phyloP scores from a whole-genome alignment of 2,113 vertebrate genomes.

The Crypturellus undulatus region DNA sequence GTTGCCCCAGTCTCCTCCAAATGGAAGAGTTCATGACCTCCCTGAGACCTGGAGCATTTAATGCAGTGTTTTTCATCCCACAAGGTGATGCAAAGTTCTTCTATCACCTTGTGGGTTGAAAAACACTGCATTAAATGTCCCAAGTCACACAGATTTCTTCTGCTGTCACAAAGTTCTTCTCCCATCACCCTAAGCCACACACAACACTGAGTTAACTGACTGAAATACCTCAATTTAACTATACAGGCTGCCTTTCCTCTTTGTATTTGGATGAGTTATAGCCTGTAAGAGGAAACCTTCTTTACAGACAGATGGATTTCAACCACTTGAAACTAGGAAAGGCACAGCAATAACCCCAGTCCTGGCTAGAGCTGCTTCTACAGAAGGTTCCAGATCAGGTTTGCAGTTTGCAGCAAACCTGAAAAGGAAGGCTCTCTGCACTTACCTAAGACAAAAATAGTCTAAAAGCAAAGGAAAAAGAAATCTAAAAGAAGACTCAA shows the following conservation, averaged over 20 bases:
- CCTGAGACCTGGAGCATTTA: not conserved
- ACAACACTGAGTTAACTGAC: not conserved
- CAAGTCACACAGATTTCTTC: not conserved
- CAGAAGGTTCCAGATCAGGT: not conserved
- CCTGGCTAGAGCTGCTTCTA: not conserved
- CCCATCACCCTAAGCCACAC: not conserved
- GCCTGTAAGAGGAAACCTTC: not conserved
- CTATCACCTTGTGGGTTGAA: not conserved
- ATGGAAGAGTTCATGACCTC: not conserved
- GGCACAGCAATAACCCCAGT: not conserved
- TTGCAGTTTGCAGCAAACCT: not conserved
- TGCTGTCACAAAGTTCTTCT: not conserved
- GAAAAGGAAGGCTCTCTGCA: not conserved
- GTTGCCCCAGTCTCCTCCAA: not conserved
- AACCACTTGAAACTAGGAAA: not conserved
- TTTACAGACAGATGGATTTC: not conserved
- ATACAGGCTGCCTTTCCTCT: not conserved
- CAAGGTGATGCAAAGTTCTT: not conserved
- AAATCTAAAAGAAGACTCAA: not conserved
- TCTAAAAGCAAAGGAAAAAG: not conserved
- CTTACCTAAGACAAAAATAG: not conserved
- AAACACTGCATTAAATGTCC: not conserved
- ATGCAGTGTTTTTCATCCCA: not conserved
- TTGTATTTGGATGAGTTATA: not conserved
- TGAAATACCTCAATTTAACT: not conserved